A percentile compares a stretch with the other conserved stretches of the same genome.
phyloP scores from a whole-genome alignment of 2,113 vertebrate genomes.

The Oryzias woworae region DNA sequence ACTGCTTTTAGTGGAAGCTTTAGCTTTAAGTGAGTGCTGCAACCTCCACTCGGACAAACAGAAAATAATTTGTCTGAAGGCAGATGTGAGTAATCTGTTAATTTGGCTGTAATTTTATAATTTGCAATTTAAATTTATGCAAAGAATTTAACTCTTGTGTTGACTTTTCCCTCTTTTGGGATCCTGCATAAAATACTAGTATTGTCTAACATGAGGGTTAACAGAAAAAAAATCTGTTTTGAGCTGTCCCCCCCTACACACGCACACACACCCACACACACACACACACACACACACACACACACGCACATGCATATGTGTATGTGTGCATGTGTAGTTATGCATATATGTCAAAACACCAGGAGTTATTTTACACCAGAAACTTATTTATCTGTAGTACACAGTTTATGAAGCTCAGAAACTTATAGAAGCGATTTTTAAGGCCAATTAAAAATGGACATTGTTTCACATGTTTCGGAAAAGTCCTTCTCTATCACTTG shows the following conservation, averaged over 20 bases:
- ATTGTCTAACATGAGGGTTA: too few species aligned
- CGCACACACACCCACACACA: background rate
- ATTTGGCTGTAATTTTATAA: conserved; percentile 53
- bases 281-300: too few species aligned
- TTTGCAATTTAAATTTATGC: conserved; percentile 6
- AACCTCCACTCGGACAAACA: conserved; percentile 17
- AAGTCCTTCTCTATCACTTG: conserved; percentile 1
- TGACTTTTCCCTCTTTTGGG: conserved; percentile 30
- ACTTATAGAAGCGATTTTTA: background rate
- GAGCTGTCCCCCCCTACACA: conserved; percentile 1
- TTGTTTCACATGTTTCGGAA: background rate
- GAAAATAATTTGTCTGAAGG: conserved; percentile 39
- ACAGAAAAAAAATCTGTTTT: too few species aligned
- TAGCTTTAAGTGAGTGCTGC: conserved; percentile 12
- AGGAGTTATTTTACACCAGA: too few species aligned
- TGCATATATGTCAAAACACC: too few species aligned
- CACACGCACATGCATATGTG: too few species aligned
- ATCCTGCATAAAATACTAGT: conserved; percentile 5
- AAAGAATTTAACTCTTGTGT: conserved; percentile 26
- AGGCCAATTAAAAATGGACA: background rate
- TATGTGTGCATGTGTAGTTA: too few species aligned
- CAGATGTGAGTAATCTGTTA: conserved; percentile 54
- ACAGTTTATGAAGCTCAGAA: too few species aligned
- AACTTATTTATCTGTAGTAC: too few species aligned
- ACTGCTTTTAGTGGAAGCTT: conserved; percentile 10